Conservation (phyloP, 2,797 vertebrate genomes). For the Gymnodraco acuticeps region DNA sequence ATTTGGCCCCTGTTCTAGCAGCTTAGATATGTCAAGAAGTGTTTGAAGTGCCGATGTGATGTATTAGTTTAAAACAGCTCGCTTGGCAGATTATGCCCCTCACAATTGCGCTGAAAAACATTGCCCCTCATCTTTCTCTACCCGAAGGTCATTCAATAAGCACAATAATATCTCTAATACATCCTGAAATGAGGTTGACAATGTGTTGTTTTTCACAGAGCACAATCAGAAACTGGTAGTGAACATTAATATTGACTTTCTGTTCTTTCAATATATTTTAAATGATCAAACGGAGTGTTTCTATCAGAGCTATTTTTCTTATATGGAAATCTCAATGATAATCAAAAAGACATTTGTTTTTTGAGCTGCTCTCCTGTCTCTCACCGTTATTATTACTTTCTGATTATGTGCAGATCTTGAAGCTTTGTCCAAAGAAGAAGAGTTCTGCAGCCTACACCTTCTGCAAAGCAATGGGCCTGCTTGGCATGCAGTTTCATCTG, state of each 20-base stretch:
- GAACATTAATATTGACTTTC: conserved; percentile 15
- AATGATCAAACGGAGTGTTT: conserved; percentile 18
- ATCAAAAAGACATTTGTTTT: conserved; percentile 8
- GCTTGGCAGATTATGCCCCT: conserved; percentile 55
- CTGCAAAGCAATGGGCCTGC: conserved; percentile 95
- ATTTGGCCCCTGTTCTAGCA: conserved; percentile 43
- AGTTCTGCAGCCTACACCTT: conserved; percentile 98
- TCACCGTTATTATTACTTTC: neutral
- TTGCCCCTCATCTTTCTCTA: conserved; percentile 52
- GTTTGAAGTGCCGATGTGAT: conserved; percentile 66
- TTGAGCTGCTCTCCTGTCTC: conserved; percentile 5
- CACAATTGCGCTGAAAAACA: conserved; percentile 37
- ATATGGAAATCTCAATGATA: conserved; percentile 8
- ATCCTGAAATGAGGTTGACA: conserved; percentile 25
- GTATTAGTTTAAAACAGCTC: conserved; percentile 66
- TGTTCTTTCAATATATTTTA: conserved; percentile 12
- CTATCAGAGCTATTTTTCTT: neutral
- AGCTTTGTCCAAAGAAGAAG: conserved; percentile 99
- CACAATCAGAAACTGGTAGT: conserved; percentile 25
- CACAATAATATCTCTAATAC: conserved; percentile 27
- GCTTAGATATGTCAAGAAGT: conserved; percentile 41
- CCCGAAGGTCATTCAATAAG: conserved; percentile 54
- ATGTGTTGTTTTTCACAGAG: conserved; percentile 40
- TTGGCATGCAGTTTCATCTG: conserved; percentile 97
- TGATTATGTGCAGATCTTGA: conserved; percentile 89